Evolutionary conservation across 1,140 invertebrate genomes (phyloP), one percentile per base, ranked within the genome.

Genomic region (Anagrus nilaparvatae): DNA sequence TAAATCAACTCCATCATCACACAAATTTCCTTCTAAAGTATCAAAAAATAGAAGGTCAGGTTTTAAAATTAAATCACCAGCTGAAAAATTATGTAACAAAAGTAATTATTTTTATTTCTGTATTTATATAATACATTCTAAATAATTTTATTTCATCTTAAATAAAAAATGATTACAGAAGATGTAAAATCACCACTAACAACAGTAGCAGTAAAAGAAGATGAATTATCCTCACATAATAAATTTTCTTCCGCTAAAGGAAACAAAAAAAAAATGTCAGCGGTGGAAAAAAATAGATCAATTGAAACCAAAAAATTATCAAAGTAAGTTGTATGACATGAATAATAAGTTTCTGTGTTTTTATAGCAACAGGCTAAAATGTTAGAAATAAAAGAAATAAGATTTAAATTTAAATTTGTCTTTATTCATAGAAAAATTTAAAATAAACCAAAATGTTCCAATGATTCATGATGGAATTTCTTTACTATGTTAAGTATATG

Each of bases 151-250:
- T 33, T 24, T 44, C 17, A n/a, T n/a, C n/a, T n/a, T n/a, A n/a
- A n/a, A n/a, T n/a, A 42, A 34, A 33, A 13, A 39, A 6, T 46
- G 34, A 31, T 40, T 28, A 35, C 35, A 56, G 53, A 51, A 50
- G 50, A 53, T 10, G 16, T 28, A 6, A 54, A 49, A 43, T 45
- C 45, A 24, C 39, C 45, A 37, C 4, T 23, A 29, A 47, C 31
- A 25, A 13, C 23, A 36, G 7, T 14, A 24, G 27, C 4, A 35
- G 1, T 12, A 20, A 17, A 57, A 44, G 65, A 69, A 49, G 55
- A 51, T 9, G 64, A 66, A 10, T 55, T 61, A 44, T 43, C 60
- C 28, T 58, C 62, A 20, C 56, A 60, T 31, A 58, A 66, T 7
- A 55, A 55, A 36, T 60, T 60, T 52, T 60, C 36, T 40, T 51